Evolutionary conservation across 2,888 invertebrate species (phyloP), one percentile per base, ranked within the genome.

Genomic region (Cylloceria caligata): DNA sequence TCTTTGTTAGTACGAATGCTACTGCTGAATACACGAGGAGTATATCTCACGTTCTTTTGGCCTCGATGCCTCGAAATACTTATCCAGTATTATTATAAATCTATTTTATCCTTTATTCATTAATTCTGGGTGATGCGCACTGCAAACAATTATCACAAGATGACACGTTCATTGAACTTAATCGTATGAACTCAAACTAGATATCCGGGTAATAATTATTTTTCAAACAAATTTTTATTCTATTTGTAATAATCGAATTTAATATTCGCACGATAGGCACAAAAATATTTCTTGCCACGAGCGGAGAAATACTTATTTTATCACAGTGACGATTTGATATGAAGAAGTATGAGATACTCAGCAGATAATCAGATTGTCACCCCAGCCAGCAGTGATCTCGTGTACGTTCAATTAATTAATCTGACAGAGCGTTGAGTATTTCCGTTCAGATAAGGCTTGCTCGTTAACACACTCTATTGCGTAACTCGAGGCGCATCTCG

Each of bases 401-500:
- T 49, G 34, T 30, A 49, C 34, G 49, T 11, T 11, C 64, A 67
- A 67, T 67, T 67, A 67, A 67, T 67, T n/a, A n/a, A n/a, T n/a
- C 45, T 11, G 21, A 24, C 16, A 45, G 65, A 47, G 34, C 21
- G 67, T 34, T 9, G 49, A 67, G 67, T 68, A 27, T 68, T 49
- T 68, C 49, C 30, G 27, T 21, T 4, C 27, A 19, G 67, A 68
- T 68, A 68, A 68, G 19, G 21, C 5, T 49, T 21, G n/a, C 34
- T 77, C 47, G 62, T 84, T 85, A 83, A 85, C 84, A 49, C 39
- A 62, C n/a, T 60, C n/a, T 60, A 84, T 88, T 88, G 55, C 83
- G 80, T 82, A 87, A 86, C 62, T 36, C 49, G 47, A 64, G 65
- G 45, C 71, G 57, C 9, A 45, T 27, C 47, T 30, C 49, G 49